These are phyloP conservation scores for Chrysomela aeneicollis DNA, from an alignment of 2,888 invertebrate genomes.

Conservation along the genomic window DNA sequence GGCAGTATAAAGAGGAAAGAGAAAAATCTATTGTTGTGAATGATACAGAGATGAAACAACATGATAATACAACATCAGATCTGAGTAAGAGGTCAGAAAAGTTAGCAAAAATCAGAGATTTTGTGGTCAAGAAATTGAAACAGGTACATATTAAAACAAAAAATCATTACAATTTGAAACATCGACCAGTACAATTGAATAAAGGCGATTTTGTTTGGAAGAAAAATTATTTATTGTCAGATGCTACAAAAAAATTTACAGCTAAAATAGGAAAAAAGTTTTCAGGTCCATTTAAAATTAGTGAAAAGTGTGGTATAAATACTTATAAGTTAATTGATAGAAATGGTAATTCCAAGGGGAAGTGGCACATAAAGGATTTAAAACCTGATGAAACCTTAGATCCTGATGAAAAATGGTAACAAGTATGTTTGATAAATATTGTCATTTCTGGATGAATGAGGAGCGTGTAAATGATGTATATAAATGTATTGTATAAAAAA, in stretches of 20 bases:
- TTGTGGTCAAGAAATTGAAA: constrained; percentile 1
- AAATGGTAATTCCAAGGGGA: not conserved
- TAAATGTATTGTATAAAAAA: not conserved
- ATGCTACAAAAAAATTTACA: not conserved
- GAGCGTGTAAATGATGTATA: not conserved
- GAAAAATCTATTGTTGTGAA: no score
- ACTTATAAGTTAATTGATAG: not conserved
- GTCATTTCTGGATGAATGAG: not conserved
- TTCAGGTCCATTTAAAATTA: not conserved
- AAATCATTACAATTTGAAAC: constrained; percentile 1
- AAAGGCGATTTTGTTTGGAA: no score
- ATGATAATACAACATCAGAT: not conserved
- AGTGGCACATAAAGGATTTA: not conserved
- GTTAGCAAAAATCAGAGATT: not conserved
- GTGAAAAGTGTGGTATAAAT: constrained; percentile 1
- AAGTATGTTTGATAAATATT: no score
- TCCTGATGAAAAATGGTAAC: not conserved
- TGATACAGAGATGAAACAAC: no score
- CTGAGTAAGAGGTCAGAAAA: no score
- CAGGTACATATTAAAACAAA: not conserved
- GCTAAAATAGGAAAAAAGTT: not conserved
- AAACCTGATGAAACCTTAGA: constrained; percentile 1
- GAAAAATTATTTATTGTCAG: not conserved
- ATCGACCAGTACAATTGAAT: constrained; percentile 2
- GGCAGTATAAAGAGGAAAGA: constrained; percentile 20